These are phyloP conservation scores for Fregetta grallaria DNA, from an alignment of 2,113 vertebrate species.

Conservation along the genomic window DNA sequence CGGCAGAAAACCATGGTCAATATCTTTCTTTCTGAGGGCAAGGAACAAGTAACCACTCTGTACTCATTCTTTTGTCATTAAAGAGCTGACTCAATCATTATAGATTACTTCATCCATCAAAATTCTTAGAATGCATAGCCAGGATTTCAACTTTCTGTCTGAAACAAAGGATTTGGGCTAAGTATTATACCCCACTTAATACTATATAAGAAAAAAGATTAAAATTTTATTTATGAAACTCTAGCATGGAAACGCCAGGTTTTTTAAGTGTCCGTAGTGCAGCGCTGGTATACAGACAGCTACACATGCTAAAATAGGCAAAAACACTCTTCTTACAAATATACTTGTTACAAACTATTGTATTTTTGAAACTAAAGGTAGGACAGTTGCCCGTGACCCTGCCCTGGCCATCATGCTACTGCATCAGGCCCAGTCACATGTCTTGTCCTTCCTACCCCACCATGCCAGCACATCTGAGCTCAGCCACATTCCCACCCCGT, in stretches of 20 bases:
- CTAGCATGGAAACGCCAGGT: neutral
- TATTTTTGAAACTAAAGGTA: neutral
- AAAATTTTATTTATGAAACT: neutral
- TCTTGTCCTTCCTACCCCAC: neutral
- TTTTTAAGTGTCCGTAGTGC: neutral
- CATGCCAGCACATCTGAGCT: neutral
- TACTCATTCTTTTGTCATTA: neutral
- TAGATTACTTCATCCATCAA: neutral
- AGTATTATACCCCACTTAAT: neutral
- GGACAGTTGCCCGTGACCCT: neutral
- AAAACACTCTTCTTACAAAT: neutral
- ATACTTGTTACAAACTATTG: neutral
- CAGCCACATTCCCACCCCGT: accelerated
- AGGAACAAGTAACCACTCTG: neutral
- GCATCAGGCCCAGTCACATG: neutral
- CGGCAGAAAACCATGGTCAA: neutral
- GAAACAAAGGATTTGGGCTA: neutral
- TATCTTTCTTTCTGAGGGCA: neutral
- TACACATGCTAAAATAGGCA: neutral
- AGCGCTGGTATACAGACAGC: accelerated
- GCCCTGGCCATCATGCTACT: neutral
- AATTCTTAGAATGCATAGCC: neutral
- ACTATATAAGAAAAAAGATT: neutral
- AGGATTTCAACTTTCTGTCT: neutral
- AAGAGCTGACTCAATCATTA: neutral